Evolutionary conservation across 2,797 vertebrate species (phyloP), one percentile per base, ranked within the genome.

Genomic region (Coracias cyanogaster): DNA sequence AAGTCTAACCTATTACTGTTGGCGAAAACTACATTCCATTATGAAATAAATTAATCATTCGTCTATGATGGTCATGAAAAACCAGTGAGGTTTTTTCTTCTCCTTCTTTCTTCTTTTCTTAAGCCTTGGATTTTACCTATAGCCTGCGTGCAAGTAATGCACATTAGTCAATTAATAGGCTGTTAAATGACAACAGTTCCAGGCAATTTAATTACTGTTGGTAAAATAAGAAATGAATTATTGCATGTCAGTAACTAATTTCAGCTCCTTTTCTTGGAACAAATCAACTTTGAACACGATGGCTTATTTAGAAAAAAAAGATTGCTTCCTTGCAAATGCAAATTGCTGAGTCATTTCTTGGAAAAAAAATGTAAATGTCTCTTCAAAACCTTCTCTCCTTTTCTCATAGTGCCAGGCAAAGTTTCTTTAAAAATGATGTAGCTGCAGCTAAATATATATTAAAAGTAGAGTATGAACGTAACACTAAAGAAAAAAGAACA

Each of bases 81-180:
- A 74, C 78, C 86, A 87, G 49, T 41, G 93, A 96, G 69, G 28
- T 79, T 96, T 85, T 43, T 93, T 88, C 83, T 87, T 88, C 60
- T 95, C 67, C n/a, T 95, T 80, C 41, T 78, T 87, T 81, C 65
- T 71, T 92, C 29, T 19, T 80, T 66, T 67, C 82, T 85, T 98
- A 98, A 98, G 98, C 98, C 98, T 97, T 94, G 97, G 98, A 98
- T 98, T 98, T 98, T 98, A 99, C 98, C 98, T 99, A 98, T 98
- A 98, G 98, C 97, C 98, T 97, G 96, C 65, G 55, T 97, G 94
- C 87, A 98, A 97, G 98, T 97, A 97, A 99, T 97, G 99, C 99
- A 99, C 99, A 99, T 99, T 99, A 99, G 98, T 99, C 99, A 99
- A 99, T 99, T 99, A 99, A 99, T 99, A 99, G 98, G 95, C 98